Base-by-base conservation (phyloP, 92 coral and sea anemone genomes). In the Epizoanthus fatuus region DNA sequence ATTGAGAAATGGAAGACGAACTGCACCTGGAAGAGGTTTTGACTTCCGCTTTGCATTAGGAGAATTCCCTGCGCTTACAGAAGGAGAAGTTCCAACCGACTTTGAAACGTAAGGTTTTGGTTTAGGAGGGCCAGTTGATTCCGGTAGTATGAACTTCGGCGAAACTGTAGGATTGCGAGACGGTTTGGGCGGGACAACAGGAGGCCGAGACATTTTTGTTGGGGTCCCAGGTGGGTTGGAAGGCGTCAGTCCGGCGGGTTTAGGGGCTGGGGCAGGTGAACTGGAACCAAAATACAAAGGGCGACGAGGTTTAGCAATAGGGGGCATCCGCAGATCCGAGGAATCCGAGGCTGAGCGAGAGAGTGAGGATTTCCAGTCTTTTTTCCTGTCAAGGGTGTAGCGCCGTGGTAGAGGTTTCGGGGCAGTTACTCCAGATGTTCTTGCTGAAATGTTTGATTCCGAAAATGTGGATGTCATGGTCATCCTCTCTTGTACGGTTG, bases 371-470 rank as follows among this genome's bases (percentile, higher is more conserved):
- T 20, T 47, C 15, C 78, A 39, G 29, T 68, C 44, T 15, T 75
- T 75, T 6, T 35, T 10, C 63, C 65, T 60, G 69, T 40, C 58
- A 40, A 77, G 19, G 16, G 82, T 77, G 69, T 2, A 44, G 7
- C 53, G 62, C 55, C 82, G 82, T n/a, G 82, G 82, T 22, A 77
- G 63, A 60, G 82, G 82, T 40, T 77, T 77, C 4, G 82, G 82
- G 7, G 82, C 71, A 11, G 82, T 42, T 19, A 15, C 42, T n/a
- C 42, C 12, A 1, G 25, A 7, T 37, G 57, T 42, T 77, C 45
- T 39, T 13, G 7, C 69, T 42, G 40, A 59, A 59, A 38, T 9
- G 17, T 40, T 76, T 20, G 82, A 58, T 77, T 77, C 82, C 45
- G 70, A 42, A 62, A 42, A 42, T 1, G 58, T 11, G 39, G 44